These are phyloP conservation scores for Campoplex capitator DNA, from an alignment of 2,888 invertebrate genomes.

Conservation along the genomic window DNA sequence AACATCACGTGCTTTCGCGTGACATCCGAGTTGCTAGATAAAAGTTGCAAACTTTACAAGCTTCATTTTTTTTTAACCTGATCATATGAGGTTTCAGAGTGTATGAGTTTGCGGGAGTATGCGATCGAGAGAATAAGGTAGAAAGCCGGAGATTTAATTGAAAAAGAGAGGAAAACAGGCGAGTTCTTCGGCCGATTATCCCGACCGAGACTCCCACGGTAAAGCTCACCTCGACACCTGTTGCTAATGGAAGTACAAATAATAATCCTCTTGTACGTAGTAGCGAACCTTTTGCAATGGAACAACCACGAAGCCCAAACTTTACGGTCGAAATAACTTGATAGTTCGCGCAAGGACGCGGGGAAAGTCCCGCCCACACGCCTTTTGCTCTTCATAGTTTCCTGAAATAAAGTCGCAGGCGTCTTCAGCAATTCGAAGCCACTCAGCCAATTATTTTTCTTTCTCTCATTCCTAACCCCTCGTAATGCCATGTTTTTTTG, in stretches of 20 bases:
- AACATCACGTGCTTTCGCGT: constrained; percentile 4
- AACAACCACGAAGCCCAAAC: constrained; percentile 17
- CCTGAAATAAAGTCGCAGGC: constrained; percentile 8
- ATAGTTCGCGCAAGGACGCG: constrained; percentile 34
- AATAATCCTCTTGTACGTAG: constrained; percentile 9
- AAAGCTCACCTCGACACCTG: constrained; percentile 52
- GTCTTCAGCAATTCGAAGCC: constrained; percentile 3
- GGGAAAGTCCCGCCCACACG: constrained; percentile 29
- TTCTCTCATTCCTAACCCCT: too few species aligned
- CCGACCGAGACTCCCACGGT: constrained; percentile 10
- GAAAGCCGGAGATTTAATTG: constrained; percentile 1
- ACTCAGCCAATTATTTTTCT: not conserved
- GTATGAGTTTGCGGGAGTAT: not conserved
- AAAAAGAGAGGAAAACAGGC: constrained; percentile 22
- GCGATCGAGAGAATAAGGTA: not conserved
- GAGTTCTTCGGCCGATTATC: constrained; percentile 52
- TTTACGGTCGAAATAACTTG: constrained; percentile 30
- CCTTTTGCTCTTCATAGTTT: constrained; percentile 3
- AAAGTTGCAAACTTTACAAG: constrained; percentile 46
- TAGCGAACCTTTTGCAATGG: not conserved
- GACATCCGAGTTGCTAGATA: constrained; percentile 7
- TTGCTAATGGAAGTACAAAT: constrained; percentile 40
- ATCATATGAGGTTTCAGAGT: not conserved
- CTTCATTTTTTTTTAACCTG: constrained; percentile 22
- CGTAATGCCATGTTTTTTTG: not conserved